Evolutionary conservation across 2,888 invertebrate genomes (phyloP), one percentile per base, ranked within the genome.

Genomic region (Hypercompe scribonia): DNA sequence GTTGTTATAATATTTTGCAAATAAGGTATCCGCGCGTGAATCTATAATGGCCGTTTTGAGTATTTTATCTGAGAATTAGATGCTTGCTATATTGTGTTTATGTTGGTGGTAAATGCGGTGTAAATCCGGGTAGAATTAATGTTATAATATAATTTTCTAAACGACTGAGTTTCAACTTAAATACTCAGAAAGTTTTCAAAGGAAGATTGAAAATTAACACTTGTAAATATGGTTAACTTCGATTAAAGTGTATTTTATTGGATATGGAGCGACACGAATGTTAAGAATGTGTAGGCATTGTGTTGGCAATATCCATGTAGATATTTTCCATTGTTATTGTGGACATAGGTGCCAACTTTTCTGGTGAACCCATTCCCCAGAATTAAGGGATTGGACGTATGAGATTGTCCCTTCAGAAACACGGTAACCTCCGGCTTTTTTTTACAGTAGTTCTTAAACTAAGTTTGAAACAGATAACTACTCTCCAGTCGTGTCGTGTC

Each of bases 1-100:
- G 77, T 79, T 83, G 80, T 79, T 76, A 84, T 84, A 88, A 88
- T 89, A 86, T 90, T 90, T 88, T 83, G 90, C 88, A 85, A 90
- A 87, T 86, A 83, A 79, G 80, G 88, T 86, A 89, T 78, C 76
- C 77, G 78, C 21, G 77, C 88, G 87, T 87, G 85, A 85, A 78
- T 84, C 77, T 78, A 76, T 75, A 75, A 75, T 75, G 8, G 50
- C 34, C 36, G 65, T 58, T 46, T 73, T 63, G 39, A 72, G 42
- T 64, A 54, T 63, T 54, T 67, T 71, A 64, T 74, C 39, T 67
- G 28, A 54, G 58, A 74, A 70, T 74, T 24, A n/a, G 13, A 54
- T 63, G 8, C 21, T 34, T 21, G 21, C 8, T 8, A 36, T 68
- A 42, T 70, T 61, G 24, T 58, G 54, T 54, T 66, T 71, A 66